Evolutionary conservation across 2,888 invertebrate species (phyloP), one percentile per base, ranked within the genome.

Genomic region (Lathronympha strigana): DNA sequence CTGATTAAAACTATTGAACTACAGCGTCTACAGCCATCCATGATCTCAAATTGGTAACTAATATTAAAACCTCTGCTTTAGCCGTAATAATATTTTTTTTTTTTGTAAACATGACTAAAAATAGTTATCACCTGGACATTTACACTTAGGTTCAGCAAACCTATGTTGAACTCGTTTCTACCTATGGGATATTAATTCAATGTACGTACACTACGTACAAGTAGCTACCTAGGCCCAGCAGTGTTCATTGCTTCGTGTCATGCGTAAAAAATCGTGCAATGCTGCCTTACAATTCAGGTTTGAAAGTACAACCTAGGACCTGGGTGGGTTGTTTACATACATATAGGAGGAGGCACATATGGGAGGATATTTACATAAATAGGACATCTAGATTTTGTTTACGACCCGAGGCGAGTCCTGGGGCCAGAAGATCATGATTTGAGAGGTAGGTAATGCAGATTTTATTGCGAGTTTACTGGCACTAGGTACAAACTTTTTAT

Each of bases 241-340:
- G 49, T 28, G 57, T 55, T 15, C 31, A 40, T 58, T 51, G 50
- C 57, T 43, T 25, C 31, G 40, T 40, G 23, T 25, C 40, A 51
- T 38, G 57, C 33, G 50, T 50, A 57, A 63, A 63, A 63, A 63
- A 63, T 50, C 49, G 40, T 50, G 57, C 55, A 54, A 54, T 45
- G 47, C 28, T 23, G 25, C 25, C 54, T 36, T 15, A 36, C 23
- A 36, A 15, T 53, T 36, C 53, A 53, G 36, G 53, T 53, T 51
- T n/a, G 2, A 36, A 31, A 9, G 23, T 23, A 47, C 21, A 47
- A n/a, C 4, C 5, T 23, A 47, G 23, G 15, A 25, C 31, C 21
- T 1, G 50, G 28, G 50, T 11, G 15, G 25, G 25, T 49, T 49
- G 9, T 28, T 8, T 49, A 19, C 11, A 5, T 25, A 49, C n/a